These are phyloP conservation scores for Malachius bipustulatus DNA, from an alignment of 2,888 invertebrate genomes.

Conservation along the genomic window DNA sequence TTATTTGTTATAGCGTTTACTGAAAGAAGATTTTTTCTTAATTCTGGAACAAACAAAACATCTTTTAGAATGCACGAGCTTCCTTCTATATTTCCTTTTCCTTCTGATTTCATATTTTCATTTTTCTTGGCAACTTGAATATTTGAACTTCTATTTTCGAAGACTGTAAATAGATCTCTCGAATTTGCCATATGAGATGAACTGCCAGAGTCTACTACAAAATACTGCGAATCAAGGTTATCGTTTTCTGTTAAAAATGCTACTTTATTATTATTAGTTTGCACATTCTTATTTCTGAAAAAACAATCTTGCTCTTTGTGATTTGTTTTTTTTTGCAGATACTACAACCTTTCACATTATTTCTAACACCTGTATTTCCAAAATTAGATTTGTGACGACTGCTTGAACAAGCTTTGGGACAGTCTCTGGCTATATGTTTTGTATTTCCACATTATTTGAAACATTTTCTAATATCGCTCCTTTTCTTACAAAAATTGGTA, in stretches of 20 bases:
- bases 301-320: background rate
- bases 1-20: conserved; percentile 24
- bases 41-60: conserved; percentile 20
- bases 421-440: too few species aligned
- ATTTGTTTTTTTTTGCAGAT: conserved; percentile 4
- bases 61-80: conserved; percentile 16
- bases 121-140: conserved; percentile 14
- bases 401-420: too few species aligned
- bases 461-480: too few species aligned
- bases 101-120: conserved; percentile 12
- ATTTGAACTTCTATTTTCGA: background rate
- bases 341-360: too few species aligned
- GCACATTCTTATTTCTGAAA: background rate
- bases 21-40: conserved; percentile 24
- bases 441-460: too few species aligned
- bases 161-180: background rate
- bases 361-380: too few species aligned
- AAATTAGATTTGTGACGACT: too few species aligned
- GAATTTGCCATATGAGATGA: background rate
- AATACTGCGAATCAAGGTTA: background rate
- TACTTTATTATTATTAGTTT: conserved; percentile 1
- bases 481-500: conserved; percentile 3
- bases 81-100: conserved; percentile 11
- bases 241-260: conserved; percentile 1
- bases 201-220: conserved; percentile 7